These are phyloP conservation scores for Onthophagus taurus DNA, from an alignment of 1,140 invertebrate species.

Conservation along the genomic window DNA sequence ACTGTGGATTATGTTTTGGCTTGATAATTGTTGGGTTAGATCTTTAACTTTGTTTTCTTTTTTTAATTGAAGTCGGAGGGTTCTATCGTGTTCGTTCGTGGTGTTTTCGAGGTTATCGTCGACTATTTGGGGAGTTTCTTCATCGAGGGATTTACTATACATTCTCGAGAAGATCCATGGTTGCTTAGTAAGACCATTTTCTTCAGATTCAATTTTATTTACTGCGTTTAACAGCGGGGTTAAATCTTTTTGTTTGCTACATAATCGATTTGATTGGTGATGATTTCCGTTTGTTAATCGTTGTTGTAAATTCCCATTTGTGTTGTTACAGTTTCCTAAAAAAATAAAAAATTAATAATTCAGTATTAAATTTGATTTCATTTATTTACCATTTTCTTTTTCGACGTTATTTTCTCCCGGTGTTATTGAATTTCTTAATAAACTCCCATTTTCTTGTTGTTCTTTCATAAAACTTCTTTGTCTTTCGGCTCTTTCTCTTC, in stretches of 20 bases:
- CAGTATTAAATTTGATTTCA: background rate
- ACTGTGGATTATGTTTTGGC: conserved; percentile 51
- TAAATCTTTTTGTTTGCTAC: conserved; percentile 47
- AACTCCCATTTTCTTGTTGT: conserved; percentile 55
- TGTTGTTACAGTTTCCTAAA: conserved; percentile 45
- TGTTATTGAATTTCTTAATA: conserved; percentile 26
- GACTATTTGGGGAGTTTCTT: conserved; percentile 41
- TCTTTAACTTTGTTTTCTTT: conserved; percentile 77
- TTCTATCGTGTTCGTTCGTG: conserved; percentile 50
- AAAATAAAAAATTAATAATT: conserved; percentile 14
- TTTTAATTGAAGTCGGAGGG: conserved; percentile 52
- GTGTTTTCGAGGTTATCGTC: conserved; percentile 41
- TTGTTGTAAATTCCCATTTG: conserved; percentile 47
- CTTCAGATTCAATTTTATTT: conserved; percentile 48
- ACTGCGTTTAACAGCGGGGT: conserved; percentile 48
- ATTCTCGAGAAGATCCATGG: conserved; percentile 46
- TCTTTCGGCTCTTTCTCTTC: conserved; percentile 66
- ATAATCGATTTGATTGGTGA: conserved; percentile 19
- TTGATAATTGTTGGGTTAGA: conserved; percentile 73
- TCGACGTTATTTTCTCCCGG: conserved; percentile 41
- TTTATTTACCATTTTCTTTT: conserved; percentile 38
- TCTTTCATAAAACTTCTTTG: conserved; percentile 73
- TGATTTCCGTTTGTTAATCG: conserved; percentile 45
- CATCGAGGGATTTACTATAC: conserved; percentile 37
- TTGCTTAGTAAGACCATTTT: conserved; percentile 42